Percentiles rank a stretch among this genome's conserved stretches.
Conservation (phyloP, 2,113 vertebrate genomes). For the Microcebus griseorufus region DNA sequence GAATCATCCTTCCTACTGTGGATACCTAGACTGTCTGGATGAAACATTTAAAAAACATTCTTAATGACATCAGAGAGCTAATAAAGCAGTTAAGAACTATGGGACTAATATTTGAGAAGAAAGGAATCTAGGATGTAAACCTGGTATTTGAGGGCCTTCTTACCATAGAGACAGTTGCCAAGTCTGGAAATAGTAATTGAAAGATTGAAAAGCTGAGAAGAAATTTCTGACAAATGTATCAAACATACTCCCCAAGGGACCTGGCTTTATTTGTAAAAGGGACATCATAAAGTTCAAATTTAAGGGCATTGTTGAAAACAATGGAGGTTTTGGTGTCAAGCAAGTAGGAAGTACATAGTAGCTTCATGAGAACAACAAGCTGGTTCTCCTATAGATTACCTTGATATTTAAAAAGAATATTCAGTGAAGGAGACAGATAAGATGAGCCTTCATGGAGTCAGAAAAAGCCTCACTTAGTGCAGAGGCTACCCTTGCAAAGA, state of each 20-base stretch:
- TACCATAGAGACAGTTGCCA: neutral
- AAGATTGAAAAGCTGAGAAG: neutral
- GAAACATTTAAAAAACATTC: neutral
- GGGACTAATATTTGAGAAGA: neutral
- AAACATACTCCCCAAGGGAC: neutral
- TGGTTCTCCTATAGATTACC: neutral
- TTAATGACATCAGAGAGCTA: neutral
- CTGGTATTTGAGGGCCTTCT: neutral
- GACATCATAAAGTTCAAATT: neutral
- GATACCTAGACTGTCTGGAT: neutral
- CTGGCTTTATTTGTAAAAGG: neutral
- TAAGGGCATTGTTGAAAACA: neutral
- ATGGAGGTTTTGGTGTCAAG: neutral
- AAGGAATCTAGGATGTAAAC: neutral
- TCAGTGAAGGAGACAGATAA: neutral
- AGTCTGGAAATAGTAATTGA: neutral
- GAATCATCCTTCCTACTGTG: neutral
- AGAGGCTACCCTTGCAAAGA: neutral
- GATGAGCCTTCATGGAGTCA: neutral
- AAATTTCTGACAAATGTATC: neutral
- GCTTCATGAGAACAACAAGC: neutral
- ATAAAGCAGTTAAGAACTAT: neutral
- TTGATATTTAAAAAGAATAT: neutral
- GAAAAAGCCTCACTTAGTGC: neutral
- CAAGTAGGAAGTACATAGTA: neutral